Conservation (phyloP, 2,888 invertebrate genomes). For the Leptopilina syphax region DNA sequence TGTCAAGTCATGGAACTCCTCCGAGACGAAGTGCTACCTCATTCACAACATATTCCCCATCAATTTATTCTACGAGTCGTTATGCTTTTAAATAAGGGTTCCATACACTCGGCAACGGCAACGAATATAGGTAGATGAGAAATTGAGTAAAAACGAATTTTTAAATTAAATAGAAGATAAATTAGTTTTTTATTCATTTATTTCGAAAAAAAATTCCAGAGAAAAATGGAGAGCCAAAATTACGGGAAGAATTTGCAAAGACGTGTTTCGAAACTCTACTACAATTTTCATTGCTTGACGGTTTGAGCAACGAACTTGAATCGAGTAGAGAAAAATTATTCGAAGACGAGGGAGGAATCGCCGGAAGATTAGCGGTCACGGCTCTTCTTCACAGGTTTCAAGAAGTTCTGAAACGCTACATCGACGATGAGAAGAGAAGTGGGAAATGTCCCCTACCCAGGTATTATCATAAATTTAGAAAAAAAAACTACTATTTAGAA, state of each 20-base stretch:
- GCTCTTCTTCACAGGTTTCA: slow-evolving; percentile 94
- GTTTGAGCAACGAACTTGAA: slow-evolving; percentile 77
- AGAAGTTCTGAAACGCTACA: slow-evolving; percentile 93
- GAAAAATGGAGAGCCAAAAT: slow-evolving; percentile 78
- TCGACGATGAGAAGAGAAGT: slow-evolving; percentile 89
- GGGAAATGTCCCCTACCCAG: slow-evolving; percentile 92
- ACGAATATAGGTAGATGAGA: slow-evolving; percentile 78
- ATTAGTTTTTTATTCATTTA: not conserved
- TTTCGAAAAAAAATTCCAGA: slow-evolving; percentile 58
- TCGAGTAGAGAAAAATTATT: slow-evolving; percentile 56
- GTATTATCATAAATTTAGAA: slow-evolving; percentile 75
- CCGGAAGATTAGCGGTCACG: slow-evolving; percentile 91
- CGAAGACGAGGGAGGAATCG: slow-evolving; percentile 80
- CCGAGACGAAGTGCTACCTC: slow-evolving; percentile 89
- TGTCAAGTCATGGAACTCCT: slow-evolving; percentile 89
- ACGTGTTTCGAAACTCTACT: slow-evolving; percentile 97
- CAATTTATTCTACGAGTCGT: slow-evolving; percentile 91
- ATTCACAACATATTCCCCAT: slow-evolving; percentile 86
- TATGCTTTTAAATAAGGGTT: slow-evolving; percentile 89
- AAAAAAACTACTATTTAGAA: not conserved
- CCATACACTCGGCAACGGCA: slow-evolving; percentile 87
- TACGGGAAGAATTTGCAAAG: slow-evolving; percentile 96
- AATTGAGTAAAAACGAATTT: not conserved
- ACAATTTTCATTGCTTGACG: slow-evolving; percentile 93
- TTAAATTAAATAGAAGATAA: slow-evolving; percentile 18